A percentile compares a stretch with the other conserved stretches of the same genome.
Evolutionary conservation across 2,113 vertebrate genomes (phyloP).

Genomic region (Macquaria ambigua): DNA sequence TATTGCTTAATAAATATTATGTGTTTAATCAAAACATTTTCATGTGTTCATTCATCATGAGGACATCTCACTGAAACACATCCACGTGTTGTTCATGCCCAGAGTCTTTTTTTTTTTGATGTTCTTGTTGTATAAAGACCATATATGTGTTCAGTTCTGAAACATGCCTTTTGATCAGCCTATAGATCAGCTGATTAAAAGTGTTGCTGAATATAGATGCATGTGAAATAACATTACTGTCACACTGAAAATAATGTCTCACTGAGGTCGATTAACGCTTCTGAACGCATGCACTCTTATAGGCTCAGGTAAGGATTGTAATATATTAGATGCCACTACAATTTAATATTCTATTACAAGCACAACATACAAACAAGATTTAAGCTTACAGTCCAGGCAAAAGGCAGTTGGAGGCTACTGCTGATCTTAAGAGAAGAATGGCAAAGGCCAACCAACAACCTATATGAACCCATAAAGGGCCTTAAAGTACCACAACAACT

Average conservation of each 20-base stretch:
- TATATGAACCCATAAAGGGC: no score
- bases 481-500: not conserved
- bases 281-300: not conserved
- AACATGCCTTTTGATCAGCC: not conserved
- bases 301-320: not conserved
- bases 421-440: not conserved
- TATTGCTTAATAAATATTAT: constrained; percentile 17
- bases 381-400: not conserved
- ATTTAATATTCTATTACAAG: no score
- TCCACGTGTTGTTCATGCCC: not conserved
- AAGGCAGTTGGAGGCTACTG: not conserved
- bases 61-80: constrained; percentile 7
- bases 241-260: not conserved
- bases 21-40: constrained; percentile 13
- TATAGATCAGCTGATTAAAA: not conserved
- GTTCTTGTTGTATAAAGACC: not conserved
- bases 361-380: not conserved
- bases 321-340: not conserved
- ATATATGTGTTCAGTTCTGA: not conserved
- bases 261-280: not conserved
- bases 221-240: not conserved
- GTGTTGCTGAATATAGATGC: not conserved
- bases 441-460: not conserved
- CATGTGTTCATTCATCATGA: constrained; percentile 7
- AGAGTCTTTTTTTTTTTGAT: constrained; percentile 8